Evolutionary conservation across 2,888 invertebrate genomes (phyloP), one percentile per base, ranked within the genome.

Genomic region (Microchrysa polita): DNA sequence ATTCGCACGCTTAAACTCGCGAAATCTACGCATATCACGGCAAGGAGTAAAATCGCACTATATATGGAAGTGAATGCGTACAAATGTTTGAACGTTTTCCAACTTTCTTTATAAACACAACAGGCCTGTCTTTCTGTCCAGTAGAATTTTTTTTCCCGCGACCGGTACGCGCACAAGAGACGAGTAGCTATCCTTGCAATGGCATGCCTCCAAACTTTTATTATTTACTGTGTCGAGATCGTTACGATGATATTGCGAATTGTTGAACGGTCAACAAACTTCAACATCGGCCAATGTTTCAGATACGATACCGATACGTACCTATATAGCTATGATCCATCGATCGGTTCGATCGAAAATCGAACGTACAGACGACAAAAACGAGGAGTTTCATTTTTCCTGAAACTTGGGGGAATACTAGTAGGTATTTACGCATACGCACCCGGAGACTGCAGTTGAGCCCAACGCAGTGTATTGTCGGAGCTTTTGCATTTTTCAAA

Each of bases 41-140:
- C 60, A 74, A 72, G 63, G 75, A 74, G 75, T 75, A 75, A 72
- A 72, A 73, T 75, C 73, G 67, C 67, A 42, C 75, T 74, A 57
- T 74, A 75, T 67, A 74, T 69, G 75, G 75, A 59, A 75, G 74
- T 72, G 74, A 75, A 74, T 75, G 73, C 75, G 75, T 75, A 74
- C 75, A 72, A 73, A 75, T 74, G 75, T 73, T 71, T 72, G 73
- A 72, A 72, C 72, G 67, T 73, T 67, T 59, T 52, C n/a, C 74
- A 67, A 72, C 34, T 69, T 69, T 69, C 69, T 55, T 69, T 69
- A 57, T 40, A 40, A 69, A 65, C 44, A 65, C n/a, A n/a, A n/a
- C n/a, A n/a, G n/a, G 65, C 65, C 65, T 65, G 65, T 69, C 69
- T 69, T 55, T 27, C n/a, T n/a, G n/a, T n/a, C 20, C 44, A 40